Conservation (phyloP, 1,140 invertebrate genomes). For the Macrotrachela quadricornifera region DNA sequence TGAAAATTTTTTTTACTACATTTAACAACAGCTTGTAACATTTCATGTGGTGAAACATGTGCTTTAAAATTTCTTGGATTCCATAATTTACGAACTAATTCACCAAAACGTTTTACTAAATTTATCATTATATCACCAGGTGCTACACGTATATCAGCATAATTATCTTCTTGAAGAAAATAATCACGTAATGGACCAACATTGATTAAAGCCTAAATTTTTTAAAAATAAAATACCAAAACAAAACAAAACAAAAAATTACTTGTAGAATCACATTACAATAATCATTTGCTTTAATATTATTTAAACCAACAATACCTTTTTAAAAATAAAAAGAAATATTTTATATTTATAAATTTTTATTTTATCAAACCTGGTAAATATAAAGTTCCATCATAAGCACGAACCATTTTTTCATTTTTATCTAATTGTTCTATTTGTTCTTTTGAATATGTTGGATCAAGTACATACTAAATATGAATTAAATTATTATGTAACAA, state of each 20-base stretch:
- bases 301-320: constrained; percentile 74
- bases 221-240: no score
- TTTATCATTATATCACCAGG: constrained; percentile 38
- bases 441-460: constrained; percentile 70
- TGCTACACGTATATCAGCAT: constrained; percentile 2
- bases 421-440: constrained; percentile 59
- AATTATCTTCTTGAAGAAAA: constrained; percentile 59
- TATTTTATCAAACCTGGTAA: constrained; percentile 37
- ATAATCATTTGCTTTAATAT: constrained; percentile 96
- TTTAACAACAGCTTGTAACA: constrained; percentile 92
- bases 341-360: no score
- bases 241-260: no score
- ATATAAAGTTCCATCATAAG: constrained; percentile 88
- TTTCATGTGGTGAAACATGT: constrained; percentile 97
- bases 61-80: constrained; percentile 97
- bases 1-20: constrained; percentile 96
- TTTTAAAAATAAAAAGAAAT: no score
- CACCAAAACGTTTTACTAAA: constrained; percentile 86
- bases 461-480: constrained; percentile 56
- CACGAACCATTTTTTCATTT: constrained; percentile 64
- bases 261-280: constrained; percentile 57
- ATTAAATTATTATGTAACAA: background rate
- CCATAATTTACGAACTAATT: constrained; percentile 90
- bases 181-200: constrained; percentile 78
- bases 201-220: constrained; percentile 51